phyloP scores from a whole-genome alignment of 2,888 invertebrate species.

The Pinctada fucata region DNA sequence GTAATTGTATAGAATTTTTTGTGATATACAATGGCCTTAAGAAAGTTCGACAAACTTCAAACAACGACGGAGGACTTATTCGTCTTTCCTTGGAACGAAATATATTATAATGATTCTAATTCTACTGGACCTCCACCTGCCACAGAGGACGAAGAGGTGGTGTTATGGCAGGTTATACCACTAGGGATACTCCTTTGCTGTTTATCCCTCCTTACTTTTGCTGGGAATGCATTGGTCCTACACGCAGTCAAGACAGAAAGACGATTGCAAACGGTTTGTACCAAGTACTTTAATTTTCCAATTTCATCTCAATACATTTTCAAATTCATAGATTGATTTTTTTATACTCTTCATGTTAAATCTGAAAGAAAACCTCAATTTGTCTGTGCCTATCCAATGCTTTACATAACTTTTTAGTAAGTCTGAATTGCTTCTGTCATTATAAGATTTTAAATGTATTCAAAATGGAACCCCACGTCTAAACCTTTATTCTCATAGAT shows the following conservation, averaged over 20 bases:
- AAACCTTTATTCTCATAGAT: no score
- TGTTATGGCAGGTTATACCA: constrained; percentile 65
- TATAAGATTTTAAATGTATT: no score
- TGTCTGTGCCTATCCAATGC: no score
- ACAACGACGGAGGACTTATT: neutral
- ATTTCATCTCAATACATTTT: neutral
- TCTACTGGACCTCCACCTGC: constrained; percentile 8
- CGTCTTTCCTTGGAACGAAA: neutral
- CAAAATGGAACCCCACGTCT: no score
- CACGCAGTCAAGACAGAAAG: constrained; percentile 79
- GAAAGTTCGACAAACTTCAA: neutral
- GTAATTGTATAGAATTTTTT: no score
- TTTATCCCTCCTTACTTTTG: constrained; percentile 77
- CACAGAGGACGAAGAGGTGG: constrained; percentile 9
- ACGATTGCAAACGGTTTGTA: constrained; percentile 78
- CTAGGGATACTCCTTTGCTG: constrained; percentile 76
- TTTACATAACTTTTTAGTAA: no score
- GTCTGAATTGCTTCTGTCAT: no score
- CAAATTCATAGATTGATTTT: neutral
- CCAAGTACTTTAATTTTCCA: neutral
- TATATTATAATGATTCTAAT: neutral
- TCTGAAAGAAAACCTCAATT: no score
- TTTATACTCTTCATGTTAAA: no score
- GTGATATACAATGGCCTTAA: no score
- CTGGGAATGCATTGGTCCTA: constrained; percentile 79